Conservation (phyloP, 2,888 invertebrate species). For the Thera obeliscata region DNA sequence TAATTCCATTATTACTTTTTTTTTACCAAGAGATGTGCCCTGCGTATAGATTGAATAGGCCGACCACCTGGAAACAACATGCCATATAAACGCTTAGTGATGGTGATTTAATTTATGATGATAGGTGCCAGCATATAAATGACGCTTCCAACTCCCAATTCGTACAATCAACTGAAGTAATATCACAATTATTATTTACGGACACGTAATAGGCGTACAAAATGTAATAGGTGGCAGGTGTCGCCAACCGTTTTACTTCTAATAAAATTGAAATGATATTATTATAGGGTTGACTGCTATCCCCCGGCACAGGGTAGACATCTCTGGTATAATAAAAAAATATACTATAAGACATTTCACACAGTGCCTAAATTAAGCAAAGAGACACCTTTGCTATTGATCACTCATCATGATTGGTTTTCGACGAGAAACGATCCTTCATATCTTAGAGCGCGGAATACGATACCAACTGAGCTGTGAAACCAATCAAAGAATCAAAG, state of each 20-base stretch:
- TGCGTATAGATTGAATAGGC: constrained; percentile 36
- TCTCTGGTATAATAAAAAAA: neutral
- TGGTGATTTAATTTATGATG: constrained; percentile 65
- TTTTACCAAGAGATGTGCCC: constrained; percentile 33
- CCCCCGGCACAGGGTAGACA: neutral
- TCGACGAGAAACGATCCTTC: neutral
- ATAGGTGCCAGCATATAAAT: constrained; percentile 65
- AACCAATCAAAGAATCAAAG: constrained; percentile 11
- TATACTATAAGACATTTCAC: neutral
- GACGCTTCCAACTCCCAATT: constrained; percentile 60
- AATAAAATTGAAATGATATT: neutral
- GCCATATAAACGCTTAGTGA: constrained; percentile 42
- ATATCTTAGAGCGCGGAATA: neutral
- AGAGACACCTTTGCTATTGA: too few relatives aligned
- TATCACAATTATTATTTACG: constrained; percentile 55
- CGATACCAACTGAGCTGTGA: neutral
- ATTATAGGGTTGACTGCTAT: neutral
- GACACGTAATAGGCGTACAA: constrained; percentile 29
- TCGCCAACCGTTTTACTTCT: constrained; percentile 47
- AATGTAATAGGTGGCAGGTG: constrained; percentile 47
- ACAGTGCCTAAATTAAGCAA: neutral
- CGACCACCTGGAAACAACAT: constrained; percentile 35
- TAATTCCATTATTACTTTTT: too few relatives aligned
- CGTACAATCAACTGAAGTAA: constrained; percentile 57
- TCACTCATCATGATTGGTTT: neutral